These are phyloP conservation scores for Chondrosia reniformis DNA, from an alignment of 37 sponge, comb jelly and placozoan species.

Conservation along the genomic window DNA sequence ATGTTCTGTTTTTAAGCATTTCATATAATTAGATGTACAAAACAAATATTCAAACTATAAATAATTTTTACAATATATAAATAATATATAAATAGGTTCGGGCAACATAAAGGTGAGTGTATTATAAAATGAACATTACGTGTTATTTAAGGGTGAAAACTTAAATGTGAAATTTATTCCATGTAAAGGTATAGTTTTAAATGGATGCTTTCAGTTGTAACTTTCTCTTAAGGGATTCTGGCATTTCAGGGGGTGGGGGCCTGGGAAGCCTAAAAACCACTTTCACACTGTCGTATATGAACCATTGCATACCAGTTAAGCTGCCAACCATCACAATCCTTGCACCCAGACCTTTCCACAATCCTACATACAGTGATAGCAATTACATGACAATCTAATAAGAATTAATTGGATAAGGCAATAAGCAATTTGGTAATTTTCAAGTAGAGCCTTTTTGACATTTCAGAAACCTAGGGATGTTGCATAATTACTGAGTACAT, in stretches of 20 bases:
- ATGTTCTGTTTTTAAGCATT: neutral
- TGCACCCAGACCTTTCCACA: conserved; percentile 94
- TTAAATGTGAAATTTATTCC: neutral
- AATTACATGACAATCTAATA: neutral
- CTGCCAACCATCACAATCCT: conserved; percentile 98
- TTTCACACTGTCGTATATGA: conserved; percentile 99
- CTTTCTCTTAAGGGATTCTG: conserved; percentile 93
- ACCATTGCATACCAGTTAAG: conserved; percentile 96
- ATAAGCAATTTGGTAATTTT: no score
- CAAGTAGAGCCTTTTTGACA: no score
- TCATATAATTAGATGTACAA: neutral
- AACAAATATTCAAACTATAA: neutral
- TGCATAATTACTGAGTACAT: no score
- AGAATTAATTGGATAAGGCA: no score
- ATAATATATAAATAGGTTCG: neutral
- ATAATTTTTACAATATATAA: neutral
- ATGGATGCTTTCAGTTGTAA: conserved; percentile 24
- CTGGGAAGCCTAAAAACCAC: conserved; percentile 95
- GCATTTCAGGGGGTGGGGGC: conserved; percentile 99
- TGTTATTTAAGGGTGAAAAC: no score
- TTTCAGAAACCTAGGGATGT: no score
- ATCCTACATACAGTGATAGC: conserved; percentile 32
- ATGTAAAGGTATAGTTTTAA: neutral
- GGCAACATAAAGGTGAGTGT: neutral
- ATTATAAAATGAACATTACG: neutral